Percentiles rank a stretch among this genome's conserved stretches.
These are phyloP conservation scores for Priocnemis perturbator DNA, from an alignment of 2,888 invertebrate species.

Conservation along the genomic window DNA sequence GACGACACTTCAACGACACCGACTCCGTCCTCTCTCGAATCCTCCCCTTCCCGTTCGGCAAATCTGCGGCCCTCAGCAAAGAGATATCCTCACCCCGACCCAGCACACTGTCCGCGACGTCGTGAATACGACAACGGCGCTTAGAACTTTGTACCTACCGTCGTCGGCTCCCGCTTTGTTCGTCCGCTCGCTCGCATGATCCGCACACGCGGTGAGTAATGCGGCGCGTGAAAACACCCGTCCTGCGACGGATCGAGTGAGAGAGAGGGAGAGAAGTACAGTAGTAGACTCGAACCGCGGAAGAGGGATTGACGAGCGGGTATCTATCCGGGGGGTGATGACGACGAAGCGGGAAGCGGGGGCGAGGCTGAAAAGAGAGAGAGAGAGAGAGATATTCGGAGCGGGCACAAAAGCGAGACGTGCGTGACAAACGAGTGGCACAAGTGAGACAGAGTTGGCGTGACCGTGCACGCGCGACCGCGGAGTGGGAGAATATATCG, in stretches of 20 bases:
- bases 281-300: too few species aligned
- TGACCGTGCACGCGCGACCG: slow-evolving; percentile 8
- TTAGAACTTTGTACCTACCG: slow-evolving; percentile 59
- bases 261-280: not conserved
- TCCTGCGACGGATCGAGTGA: not conserved
- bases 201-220: slow-evolving; percentile 8
- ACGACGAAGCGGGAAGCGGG: too few species aligned
- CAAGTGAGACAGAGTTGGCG: not conserved
- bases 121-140: not conserved
- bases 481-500: slow-evolving; percentile 56
- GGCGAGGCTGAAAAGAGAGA: too few species aligned
- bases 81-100: too few species aligned
- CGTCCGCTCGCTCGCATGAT: slow-evolving; percentile 2
- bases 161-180: slow-evolving; percentile 47
- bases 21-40: too few species aligned
- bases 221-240: slow-evolving; percentile 17
- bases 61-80: too few species aligned
- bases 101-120: too few species aligned
- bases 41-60: too few species aligned
- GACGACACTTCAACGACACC: too few species aligned
- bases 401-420: not conserved
- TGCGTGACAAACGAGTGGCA: not conserved
- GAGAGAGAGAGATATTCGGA: not conserved
- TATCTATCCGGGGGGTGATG: too few species aligned
- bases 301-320: too few species aligned